These are phyloP conservation scores for Adela reaumurella DNA, from an alignment of 2,888 invertebrate genomes.

Conservation along the genomic window DNA sequence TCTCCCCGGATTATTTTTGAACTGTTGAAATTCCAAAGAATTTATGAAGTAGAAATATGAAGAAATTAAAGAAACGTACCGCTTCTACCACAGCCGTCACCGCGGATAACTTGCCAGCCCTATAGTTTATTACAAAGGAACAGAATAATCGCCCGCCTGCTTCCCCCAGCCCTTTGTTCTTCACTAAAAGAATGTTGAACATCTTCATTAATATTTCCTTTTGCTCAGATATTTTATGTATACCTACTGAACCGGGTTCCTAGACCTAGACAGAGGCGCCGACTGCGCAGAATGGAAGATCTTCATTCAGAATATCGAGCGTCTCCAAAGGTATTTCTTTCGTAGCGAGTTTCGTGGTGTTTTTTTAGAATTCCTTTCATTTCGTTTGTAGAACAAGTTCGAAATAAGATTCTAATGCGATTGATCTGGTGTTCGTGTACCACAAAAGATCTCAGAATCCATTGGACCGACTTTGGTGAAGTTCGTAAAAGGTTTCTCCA, in stretches of 20 bases:
- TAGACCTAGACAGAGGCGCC: too few relatives aligned
- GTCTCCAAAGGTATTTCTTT: too few relatives aligned
- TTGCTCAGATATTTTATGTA: conserved; percentile 1
- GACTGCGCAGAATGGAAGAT: not conserved
- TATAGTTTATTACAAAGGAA: conserved; percentile 14
- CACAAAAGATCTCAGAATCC: too few relatives aligned
- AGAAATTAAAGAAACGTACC: conserved; percentile 28
- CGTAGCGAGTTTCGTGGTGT: too few relatives aligned
- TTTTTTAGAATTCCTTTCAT: too few relatives aligned
- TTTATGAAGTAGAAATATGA: conserved; percentile 19
- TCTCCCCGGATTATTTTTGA: too few relatives aligned
- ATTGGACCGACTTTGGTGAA: too few relatives aligned
- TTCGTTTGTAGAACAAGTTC: too few relatives aligned
- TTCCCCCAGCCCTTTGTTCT: conserved; percentile 25
- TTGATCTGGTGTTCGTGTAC: too few relatives aligned
- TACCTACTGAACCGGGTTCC: not conserved
- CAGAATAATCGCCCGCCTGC: conserved; percentile 21
- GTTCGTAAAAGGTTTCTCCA: too few relatives aligned
- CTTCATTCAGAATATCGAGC: too few relatives aligned
- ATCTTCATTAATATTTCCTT: conserved; percentile 40
- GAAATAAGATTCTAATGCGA: too few relatives aligned
- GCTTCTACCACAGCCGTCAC: conserved; percentile 15
- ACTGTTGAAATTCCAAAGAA: not conserved
- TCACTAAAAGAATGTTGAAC: conserved; percentile 32
- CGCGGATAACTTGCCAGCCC: conserved; percentile 3